Evolutionary conservation across 2,113 vertebrate species (phyloP).

Genomic region (Prunella fulvescens): DNA sequence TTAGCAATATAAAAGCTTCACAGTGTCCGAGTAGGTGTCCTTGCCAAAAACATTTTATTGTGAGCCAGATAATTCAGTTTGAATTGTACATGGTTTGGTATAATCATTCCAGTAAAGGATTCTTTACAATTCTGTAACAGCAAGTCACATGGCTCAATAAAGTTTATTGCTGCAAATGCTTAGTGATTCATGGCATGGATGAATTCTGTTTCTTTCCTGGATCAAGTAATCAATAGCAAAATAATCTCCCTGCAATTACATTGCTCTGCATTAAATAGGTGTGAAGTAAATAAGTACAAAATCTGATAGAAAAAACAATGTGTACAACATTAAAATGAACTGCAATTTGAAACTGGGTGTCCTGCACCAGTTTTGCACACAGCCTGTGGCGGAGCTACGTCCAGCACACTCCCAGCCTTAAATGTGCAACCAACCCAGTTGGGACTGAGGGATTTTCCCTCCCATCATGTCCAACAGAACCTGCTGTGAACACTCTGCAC

Average conservation of each 20-base stretch:
- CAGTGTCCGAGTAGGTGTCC: conserved; percentile 18
- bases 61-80: conserved; percentile 46
- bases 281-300: conserved; percentile 40
- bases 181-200: conserved; percentile 52
- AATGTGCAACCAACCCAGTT: not conserved
- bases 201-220: conserved; percentile 39
- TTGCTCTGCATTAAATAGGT: conserved; percentile 34
- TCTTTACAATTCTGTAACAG: conserved; percentile 61
- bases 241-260: conserved; percentile 51
- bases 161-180: conserved; percentile 53
- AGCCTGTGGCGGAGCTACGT: not conserved
- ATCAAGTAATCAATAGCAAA: conserved; percentile 62
- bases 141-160: conserved; percentile 47
- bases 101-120: conserved; percentile 55
- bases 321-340: not conserved
- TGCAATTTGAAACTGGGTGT: not conserved
- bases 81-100: conserved; percentile 27
- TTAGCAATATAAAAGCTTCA: conserved; percentile 38
- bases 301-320: not conserved
- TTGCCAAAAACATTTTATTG: conserved; percentile 57
- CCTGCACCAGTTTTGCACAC: not conserved
- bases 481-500: not conserved
- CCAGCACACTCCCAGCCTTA: not conserved
- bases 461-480: not conserved
- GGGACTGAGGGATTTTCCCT: not conserved